Evolutionary conservation across 2,888 invertebrate species (phyloP), one percentile per base, ranked within the genome.

Genomic region (Acrocyrtus sp.): DNA sequence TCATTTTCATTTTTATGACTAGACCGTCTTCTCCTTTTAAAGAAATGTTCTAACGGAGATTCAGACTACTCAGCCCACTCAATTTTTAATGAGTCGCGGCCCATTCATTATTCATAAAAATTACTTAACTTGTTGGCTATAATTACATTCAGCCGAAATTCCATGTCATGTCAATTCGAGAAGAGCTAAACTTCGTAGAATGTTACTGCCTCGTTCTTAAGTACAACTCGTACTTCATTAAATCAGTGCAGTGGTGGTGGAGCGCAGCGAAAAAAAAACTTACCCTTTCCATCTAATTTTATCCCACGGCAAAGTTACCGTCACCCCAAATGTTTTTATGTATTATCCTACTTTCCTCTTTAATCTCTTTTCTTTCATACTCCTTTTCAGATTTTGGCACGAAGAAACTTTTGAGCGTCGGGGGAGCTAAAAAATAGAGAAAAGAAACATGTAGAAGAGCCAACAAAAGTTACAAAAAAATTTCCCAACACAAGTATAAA

Each of bases 401-500:
- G 6, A 21, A 58, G n/a, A 68, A 72, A 65, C 15, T 63, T 72
- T 72, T n/a, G 39, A 29, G 63, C 53, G 63, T 53, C 70, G 58
- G 65, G 70, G 70, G 70, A 72, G 70, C 26, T 43, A 63, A 65
- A 53, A 57, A 61, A 57, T 48, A 45, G 58, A 51, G 22, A 51
- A 66, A 26, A 53, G 54, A 48, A n/a, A n/a, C n/a, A n/a, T n/a
- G n/a, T n/a, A 69, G 61, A 29, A 51, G 48, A 63, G 70, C 57
- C 58, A 72, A 72, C 70, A 63, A 63, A 70, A 72, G 63, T 72
- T 72, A 45, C 24, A 3, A 58, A 63, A 67, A 34, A 57, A 47
- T 47, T 39, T 34, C 41, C 17, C 22, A 22, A 26, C 43, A 50
- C 12, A 10, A n/a, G 50, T 22, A 24, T 50, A n/a, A 34, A 17